Base-by-base conservation (phyloP, 2,797 vertebrate species). In the Microhierax caerulescens region DNA sequence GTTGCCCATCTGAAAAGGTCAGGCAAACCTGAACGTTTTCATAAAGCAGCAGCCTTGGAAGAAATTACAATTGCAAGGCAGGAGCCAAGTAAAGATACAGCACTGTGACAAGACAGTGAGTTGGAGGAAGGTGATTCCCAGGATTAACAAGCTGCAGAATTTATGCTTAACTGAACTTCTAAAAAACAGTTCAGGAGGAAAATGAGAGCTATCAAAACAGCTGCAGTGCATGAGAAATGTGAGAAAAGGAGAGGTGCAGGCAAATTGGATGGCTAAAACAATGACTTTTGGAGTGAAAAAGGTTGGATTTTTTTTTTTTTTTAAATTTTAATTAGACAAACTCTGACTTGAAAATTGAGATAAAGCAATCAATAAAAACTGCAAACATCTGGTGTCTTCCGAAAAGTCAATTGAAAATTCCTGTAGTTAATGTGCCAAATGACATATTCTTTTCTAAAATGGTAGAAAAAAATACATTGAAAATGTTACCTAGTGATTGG, bases 141-240 rank as follows among this genome's bases (percentile, higher is more conserved):
- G 68, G 90, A 84, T 94, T 95, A 97, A 82, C 83, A 94, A 87
- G 84, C 34, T 89, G 39, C 41, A 75, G 90, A 80, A 87, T 73
- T 90, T 90, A 79, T 84, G 74, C 63, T 92, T 95, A 50, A 50
- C 85, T 93, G 92, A 93, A 82, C 60, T 90, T 77, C 92, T 96
- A 83, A 85, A 95, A 95, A 57, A 28, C 74, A 67, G 57, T 64
- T 57, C 92, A 89, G 90, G 43, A 70, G 77, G 74, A 76, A 93
- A 97, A 85, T 73, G 72, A 87, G 88, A 78, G 28, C 63, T 92
- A 82, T 89, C 77, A 87, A 70, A 87, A 70, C 86, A 92, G 64
- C 69, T 89, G 72, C 78, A 93, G 60, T 92, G 23, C 60, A 80
- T 77, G 45, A 85, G 78, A 79, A 89, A 56, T 2, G 5, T 91